Base-by-base conservation (phyloP, 2,888 invertebrate species). In the Xylota sylvarum region DNA sequence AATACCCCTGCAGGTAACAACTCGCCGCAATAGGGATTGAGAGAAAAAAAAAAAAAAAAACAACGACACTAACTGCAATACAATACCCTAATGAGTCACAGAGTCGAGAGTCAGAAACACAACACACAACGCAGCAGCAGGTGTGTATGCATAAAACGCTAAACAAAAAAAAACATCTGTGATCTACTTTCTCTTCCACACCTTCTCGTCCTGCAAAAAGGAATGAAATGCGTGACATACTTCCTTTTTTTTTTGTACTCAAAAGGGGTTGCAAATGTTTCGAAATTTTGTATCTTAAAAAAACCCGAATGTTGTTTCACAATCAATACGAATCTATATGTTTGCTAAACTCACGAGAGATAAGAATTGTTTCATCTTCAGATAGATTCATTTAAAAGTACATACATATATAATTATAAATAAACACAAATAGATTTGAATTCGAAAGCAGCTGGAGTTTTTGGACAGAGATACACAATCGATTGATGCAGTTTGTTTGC, bases 121-220 rank as follows among this genome's bases (percentile, higher is more conserved):
- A 60, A 60, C 60, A 46, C 46, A 43, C 43, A 43, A 27, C 3
- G 23, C 46, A 70, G 40, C 55, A 67, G 67, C 48, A 78, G 55
- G 67, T 73, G 73, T 56, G 52, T 52, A n/a, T 1, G 4, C n/a
- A 10, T 9, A 17, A 10, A 48, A 17, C 23, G 3, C 27, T 23
- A 35, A 32, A 27, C 19, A 9, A 27, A 30, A 30, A 12, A 78
- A 69, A 84, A 84, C 84, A 84, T 79, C 79, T 84, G 79, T 84
- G 84, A 69, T 79, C 79, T 64, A 84, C 84, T 84, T 84, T 84
- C 74, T 56, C 64, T 43, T 77, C 27, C 14, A 37, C 27, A 23
- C 37, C 37, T n/a, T n/a, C n/a, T 40, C 27, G 37, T 52, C 48
- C 17, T 76, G 55, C 5, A n/a, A 14, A 52, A 52, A 3, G 5